Evolutionary conservation across 2,113 vertebrate species (phyloP).

Genomic region (Octodon degus): DNA sequence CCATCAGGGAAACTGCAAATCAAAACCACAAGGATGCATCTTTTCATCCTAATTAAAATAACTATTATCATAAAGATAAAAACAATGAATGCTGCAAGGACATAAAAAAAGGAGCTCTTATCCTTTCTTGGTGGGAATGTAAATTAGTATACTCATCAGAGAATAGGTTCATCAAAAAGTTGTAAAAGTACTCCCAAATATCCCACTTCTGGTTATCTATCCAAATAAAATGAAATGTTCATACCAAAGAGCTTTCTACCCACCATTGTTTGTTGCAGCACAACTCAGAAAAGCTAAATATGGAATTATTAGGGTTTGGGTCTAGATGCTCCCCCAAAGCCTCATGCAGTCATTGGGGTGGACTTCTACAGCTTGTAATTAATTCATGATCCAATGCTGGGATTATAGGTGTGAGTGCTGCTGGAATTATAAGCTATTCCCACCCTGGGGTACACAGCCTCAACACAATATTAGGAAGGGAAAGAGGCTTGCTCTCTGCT

Average conservation of each 20-base stretch:
- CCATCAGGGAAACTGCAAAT: neutral
- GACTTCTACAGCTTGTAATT: too few relatives aligned
- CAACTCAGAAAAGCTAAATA: neutral
- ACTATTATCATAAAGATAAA: neutral
- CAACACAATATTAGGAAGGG: too few relatives aligned
- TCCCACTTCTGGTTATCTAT: too few relatives aligned
- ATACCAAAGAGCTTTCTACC: neutral
- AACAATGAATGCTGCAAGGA: neutral
- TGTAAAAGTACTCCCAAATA: neutral
- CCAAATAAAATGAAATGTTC: neutral
- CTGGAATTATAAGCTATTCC: too few relatives aligned
- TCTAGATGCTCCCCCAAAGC: too few relatives aligned
- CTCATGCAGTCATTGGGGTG: too few relatives aligned
- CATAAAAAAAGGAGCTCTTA: neutral
- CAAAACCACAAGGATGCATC: neutral
- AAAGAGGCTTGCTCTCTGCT: too few relatives aligned
- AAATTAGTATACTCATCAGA: neutral
- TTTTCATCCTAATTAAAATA: neutral
- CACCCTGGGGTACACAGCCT: too few relatives aligned
- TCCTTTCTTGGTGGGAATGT: neutral
- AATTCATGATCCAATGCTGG: too few relatives aligned
- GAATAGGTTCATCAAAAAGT: neutral
- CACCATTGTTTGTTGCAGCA: neutral
- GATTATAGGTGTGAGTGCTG: too few relatives aligned
- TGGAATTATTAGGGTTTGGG: too few relatives aligned